Conservation (phyloP, 92 coral and sea anemone genomes). For the Nematostella vectensis region DNA sequence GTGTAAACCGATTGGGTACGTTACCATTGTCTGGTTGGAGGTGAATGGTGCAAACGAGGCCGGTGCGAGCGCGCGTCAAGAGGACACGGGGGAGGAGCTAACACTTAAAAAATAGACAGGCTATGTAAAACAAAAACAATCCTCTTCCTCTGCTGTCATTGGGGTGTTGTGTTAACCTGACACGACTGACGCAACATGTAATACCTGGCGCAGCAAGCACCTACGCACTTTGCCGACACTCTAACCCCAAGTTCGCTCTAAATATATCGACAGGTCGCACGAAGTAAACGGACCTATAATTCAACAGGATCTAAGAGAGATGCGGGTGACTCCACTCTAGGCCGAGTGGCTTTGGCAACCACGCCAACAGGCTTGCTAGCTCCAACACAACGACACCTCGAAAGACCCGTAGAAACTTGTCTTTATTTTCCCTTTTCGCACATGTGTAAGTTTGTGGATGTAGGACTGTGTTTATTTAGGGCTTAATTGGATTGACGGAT, state of each 20-base stretch:
- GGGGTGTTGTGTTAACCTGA: conserved; percentile 77
- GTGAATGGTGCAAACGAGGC: conserved; percentile 42
- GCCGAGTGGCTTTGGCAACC: too few species aligned
- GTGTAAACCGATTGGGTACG: conserved; percentile 35
- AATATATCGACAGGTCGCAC: too few species aligned
- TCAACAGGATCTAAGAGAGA: too few species aligned
- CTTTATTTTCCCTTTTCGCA: conserved; percentile 46
- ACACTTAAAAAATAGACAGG: conserved; percentile 63
- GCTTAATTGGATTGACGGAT: conserved; percentile 71
- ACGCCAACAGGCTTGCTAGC: too few species aligned
- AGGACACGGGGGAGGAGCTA: conserved; percentile 67
- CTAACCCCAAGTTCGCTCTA: too few species aligned
- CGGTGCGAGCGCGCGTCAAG: conserved; percentile 29
- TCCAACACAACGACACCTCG: conserved; percentile 59
- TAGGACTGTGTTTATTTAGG: conserved; percentile 49
- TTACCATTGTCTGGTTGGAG: conserved; percentile 30
- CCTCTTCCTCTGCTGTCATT: conserved; percentile 68
- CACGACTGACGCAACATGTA: conserved; percentile 69
- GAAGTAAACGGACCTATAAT: too few species aligned
- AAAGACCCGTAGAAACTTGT: conserved; percentile 34
- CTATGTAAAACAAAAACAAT: conserved; percentile 77
- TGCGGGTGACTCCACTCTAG: too few species aligned
- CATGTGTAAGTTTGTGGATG: conserved; percentile 43
- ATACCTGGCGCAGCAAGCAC: conserved; percentile 54
- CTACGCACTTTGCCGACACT: conserved; percentile 57